Evolutionary conservation across 2,888 invertebrate genomes (phyloP).

Genomic region (Noctua janthina): DNA sequence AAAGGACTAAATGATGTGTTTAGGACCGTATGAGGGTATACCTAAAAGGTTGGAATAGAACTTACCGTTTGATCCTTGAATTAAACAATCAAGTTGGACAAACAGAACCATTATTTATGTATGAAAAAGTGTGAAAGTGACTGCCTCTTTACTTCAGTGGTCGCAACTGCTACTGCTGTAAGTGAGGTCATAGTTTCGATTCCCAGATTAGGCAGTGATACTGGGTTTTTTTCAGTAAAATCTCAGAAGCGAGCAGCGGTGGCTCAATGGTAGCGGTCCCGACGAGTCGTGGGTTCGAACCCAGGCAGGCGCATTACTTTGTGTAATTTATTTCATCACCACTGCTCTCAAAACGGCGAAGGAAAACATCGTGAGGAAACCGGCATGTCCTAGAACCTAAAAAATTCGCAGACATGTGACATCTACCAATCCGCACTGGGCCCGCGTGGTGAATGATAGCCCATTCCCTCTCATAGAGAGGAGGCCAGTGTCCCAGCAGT

Average conservation of each 20-base stretch:
- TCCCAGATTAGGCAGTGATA: not conserved
- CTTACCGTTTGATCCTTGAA: not conserved
- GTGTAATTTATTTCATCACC: no score
- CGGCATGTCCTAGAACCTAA: no score
- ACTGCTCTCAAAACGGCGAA: no score
- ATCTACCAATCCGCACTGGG: no score
- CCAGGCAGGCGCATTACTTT: no score
- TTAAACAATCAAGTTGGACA: not conserved
- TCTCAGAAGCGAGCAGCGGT: not conserved
- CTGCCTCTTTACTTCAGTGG: not conserved
- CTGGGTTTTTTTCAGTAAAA: not conserved
- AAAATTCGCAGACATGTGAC: no score
- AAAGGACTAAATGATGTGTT: constrained; percentile 21
- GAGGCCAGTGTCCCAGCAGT: no score
- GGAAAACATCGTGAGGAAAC: no score
- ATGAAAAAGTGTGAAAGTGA: not conserved
- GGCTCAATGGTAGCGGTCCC: no score
- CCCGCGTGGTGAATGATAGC: no score
- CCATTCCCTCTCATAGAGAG: no score
- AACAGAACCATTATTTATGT: not conserved
- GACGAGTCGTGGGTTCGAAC: no score
- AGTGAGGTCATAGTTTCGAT: not conserved
- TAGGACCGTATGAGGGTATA: not conserved
- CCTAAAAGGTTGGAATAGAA: not conserved
- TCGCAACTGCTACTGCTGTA: not conserved